phyloP scores from a whole-genome alignment of 2,797 vertebrate species.

The Microhierax caerulescens region DNA sequence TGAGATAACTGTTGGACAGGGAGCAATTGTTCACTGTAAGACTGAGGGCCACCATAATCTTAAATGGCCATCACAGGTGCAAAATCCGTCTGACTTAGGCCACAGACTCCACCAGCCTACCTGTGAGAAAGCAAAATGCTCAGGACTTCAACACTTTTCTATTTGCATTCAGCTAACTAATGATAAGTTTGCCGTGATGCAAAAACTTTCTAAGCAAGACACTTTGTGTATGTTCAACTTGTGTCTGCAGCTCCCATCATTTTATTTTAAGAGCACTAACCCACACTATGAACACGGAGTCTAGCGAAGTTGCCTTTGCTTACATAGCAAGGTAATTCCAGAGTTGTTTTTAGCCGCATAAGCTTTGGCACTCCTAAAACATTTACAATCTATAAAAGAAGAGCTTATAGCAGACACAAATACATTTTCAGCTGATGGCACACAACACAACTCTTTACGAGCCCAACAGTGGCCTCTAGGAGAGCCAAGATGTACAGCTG shows the following conservation, averaged over 20 bases:
- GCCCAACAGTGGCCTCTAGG: slow-evolving; percentile 25
- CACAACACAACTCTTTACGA: background rate
- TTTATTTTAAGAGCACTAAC: background rate
- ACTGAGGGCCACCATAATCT: background rate
- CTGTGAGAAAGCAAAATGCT: background rate
- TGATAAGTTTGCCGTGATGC: rapidly evolving
- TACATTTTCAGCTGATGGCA: background rate
- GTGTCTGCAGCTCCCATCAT: rapidly evolving
- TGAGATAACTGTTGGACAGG: background rate
- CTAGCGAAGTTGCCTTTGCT: background rate
- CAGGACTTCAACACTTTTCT: background rate
- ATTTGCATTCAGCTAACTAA: background rate
- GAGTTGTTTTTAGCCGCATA: background rate
- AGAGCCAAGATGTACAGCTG: background rate
- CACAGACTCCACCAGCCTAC: background rate
- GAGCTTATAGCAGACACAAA: background rate
- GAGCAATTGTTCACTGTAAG: background rate
- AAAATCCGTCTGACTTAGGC: background rate
- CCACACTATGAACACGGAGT: background rate
- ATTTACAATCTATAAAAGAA: background rate
- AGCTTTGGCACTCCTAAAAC: background rate
- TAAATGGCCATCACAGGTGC: background rate
- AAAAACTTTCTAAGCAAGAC: background rate
- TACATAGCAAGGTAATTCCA: background rate
- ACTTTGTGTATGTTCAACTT: background rate